These are phyloP conservation scores for Pungitius pungitius DNA, from an alignment of 2,113 vertebrate species.

Conservation along the genomic window DNA sequence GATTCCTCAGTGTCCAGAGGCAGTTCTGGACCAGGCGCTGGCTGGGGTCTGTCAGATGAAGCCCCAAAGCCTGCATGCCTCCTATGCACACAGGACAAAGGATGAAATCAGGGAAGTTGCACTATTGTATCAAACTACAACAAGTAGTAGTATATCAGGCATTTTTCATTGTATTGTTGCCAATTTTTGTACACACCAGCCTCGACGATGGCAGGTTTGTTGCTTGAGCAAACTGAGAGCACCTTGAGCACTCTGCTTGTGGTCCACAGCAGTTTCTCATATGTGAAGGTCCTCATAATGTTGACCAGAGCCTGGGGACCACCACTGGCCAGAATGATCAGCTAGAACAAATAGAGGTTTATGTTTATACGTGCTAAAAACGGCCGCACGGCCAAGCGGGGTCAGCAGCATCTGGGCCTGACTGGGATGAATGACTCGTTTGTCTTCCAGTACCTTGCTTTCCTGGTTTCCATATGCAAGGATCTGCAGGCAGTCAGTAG, in stretches of 20 bases:
- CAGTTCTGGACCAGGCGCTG: slow-evolving; percentile 99
- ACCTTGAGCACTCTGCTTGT: slow-evolving; percentile 98
- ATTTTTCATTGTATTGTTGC: neutral
- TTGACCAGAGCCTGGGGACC: slow-evolving; percentile 98
- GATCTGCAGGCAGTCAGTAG: slow-evolving; percentile 98
- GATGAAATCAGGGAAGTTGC: neutral
- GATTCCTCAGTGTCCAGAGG: slow-evolving; percentile 98
- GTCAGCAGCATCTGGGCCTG: no score
- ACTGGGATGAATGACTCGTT: neutral
- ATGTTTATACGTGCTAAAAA: slow-evolving; percentile 6
- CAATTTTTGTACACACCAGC: slow-evolving; percentile 85
- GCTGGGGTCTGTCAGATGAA: slow-evolving; percentile 96
- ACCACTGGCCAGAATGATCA: slow-evolving; percentile 98
- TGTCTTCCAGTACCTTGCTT: slow-evolving; percentile 89
- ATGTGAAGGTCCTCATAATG: slow-evolving; percentile 99
- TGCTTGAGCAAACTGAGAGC: slow-evolving; percentile 98
- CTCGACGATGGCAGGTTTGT: slow-evolving; percentile 98
- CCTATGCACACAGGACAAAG: slow-evolving; percentile 76
- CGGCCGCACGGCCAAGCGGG: neutral
- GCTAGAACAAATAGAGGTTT: slow-evolving; percentile 71
- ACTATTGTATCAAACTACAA: neutral
- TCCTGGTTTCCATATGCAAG: slow-evolving; percentile 99
- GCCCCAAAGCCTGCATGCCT: slow-evolving; percentile 98
- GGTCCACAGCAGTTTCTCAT: slow-evolving; percentile 98
- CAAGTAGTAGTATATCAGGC: neutral